Evolutionary conservation across 2,888 invertebrate species (phyloP), one percentile per base, ranked within the genome.

Genomic region (Masnerella sp.): DNA sequence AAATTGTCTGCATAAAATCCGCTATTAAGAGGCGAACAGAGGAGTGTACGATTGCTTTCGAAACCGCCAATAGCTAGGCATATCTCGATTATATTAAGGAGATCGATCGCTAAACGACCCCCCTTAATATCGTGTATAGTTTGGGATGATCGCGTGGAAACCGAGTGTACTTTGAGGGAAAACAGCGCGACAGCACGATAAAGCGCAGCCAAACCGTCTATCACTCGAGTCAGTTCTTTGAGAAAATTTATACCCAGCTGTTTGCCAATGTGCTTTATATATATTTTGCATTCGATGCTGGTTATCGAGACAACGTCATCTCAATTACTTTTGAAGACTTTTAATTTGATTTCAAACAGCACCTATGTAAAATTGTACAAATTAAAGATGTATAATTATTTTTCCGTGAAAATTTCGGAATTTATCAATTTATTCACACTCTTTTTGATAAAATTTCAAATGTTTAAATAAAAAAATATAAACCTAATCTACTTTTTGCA

Each of bases 121-220:
- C 42, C 56, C 62, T 49, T 70, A 71, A 58, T 71, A 62, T 70
- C 42, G 38, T 58, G 49, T 56, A 62, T 70, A 62, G 62, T 56
- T 70, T 56, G 56, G 43, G 51, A 71, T 64, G 51, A 71, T 71
- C 64, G 64, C 70, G 58, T 71, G 64, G 58, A 71, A 51, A 51
- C 51, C 62, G 58, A 58, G 58, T 71, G 58, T 51, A 42, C 38
- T 70, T 70, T 56, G 20, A 49, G 54, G 49, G 36, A 70, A 62
- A 70, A 70, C 64, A 71, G 62, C 62, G 28, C 52, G 54, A 54
- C 54, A 54, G 43, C 52, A 70, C 62, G 70, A 70, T 70, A 70
- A 70, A 70, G 51, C 56, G 70, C 58, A 71, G 71, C 64, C 71
- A 64, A 64, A 30, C 32, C 59, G 64, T 71, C 71, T 71, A 51